These are phyloP conservation scores for Drosophila dives DNA, from an alignment of 2,888 invertebrate species.

Conservation along the genomic window DNA sequence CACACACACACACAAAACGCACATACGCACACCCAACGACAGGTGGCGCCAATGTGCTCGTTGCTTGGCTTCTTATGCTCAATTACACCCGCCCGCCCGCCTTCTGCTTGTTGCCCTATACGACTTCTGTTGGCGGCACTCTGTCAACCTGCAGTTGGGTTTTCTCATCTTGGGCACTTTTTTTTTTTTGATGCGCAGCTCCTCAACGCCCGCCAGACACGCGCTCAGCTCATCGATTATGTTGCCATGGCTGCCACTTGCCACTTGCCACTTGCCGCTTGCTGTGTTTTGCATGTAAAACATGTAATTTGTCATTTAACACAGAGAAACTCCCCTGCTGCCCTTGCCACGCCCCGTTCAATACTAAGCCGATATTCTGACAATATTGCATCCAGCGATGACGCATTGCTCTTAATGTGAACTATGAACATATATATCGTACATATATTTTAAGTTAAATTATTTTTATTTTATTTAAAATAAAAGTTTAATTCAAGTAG, in stretches of 20 bases:
- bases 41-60: slow-evolving; percentile 54
- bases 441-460: neutral
- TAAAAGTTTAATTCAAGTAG: neutral
- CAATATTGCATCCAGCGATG: neutral
- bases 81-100: slow-evolving; percentile 49
- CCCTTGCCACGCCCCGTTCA: slow-evolving; percentile 26
- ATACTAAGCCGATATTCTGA: neutral
- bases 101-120: slow-evolving; percentile 10
- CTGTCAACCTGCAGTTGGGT: slow-evolving; percentile 50
- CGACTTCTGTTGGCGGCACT: slow-evolving; percentile 46
- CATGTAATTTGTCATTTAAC: slow-evolving; percentile 72
- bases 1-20: neutral
- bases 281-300: slow-evolving; percentile 70
- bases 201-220: slow-evolving; percentile 38
- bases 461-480: neutral
- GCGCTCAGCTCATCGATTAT: slow-evolving; percentile 60
- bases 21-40: slow-evolving; percentile 13
- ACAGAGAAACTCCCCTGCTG: slow-evolving; percentile 29
- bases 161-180: neutral
- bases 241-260: slow-evolving; percentile 23
- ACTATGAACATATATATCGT: neutral
- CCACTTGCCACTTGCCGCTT: slow-evolving; percentile 34
- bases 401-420: neutral
- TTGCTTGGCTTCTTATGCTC: slow-evolving; percentile 54
- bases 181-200: neutral